Evolutionary conservation across 2,113 vertebrate genomes (phyloP).

Genomic region (Nesoenas mayeri): DNA sequence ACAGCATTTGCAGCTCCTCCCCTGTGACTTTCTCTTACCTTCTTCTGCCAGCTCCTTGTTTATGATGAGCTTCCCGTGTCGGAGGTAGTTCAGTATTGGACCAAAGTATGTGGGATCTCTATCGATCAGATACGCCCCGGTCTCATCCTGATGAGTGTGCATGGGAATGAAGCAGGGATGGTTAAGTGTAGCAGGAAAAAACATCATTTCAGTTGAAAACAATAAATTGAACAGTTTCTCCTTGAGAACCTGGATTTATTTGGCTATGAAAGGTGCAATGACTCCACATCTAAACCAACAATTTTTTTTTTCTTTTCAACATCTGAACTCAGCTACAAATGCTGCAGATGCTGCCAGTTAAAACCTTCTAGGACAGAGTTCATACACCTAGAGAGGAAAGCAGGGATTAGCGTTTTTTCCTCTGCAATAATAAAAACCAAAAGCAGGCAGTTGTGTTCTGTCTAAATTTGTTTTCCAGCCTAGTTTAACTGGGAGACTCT

Average conservation of each 20-base stretch:
- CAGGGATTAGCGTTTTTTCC: background rate
- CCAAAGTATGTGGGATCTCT: constrained; percentile 98
- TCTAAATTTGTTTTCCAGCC: background rate
- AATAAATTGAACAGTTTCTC: background rate
- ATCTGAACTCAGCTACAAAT: background rate
- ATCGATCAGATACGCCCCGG: constrained; percentile 96
- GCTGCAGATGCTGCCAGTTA: background rate
- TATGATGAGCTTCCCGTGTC: constrained; percentile 98
- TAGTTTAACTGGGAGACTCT: background rate
- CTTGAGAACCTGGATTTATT: background rate
- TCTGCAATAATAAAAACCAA: background rate
- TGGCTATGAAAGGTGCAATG: background rate
- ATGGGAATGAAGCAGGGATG: background rate
- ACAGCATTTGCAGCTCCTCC: background rate
- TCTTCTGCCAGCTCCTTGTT: constrained; percentile 98
- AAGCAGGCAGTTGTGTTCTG: background rate
- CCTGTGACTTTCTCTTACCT: constrained; percentile 75
- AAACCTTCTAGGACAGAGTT: background rate
- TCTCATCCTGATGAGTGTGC: constrained; percentile 85
- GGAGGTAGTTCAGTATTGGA: constrained; percentile 97
- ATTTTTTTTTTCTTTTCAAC: too few species aligned
- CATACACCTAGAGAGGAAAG: background rate
- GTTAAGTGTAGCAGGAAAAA: background rate
- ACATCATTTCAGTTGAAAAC: background rate
- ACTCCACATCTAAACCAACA: fast-evolving